Evolutionary conservation across 2,888 invertebrate species (phyloP), one percentile per base, ranked within the genome.

Genomic region (Nomada ruficornis): DNA sequence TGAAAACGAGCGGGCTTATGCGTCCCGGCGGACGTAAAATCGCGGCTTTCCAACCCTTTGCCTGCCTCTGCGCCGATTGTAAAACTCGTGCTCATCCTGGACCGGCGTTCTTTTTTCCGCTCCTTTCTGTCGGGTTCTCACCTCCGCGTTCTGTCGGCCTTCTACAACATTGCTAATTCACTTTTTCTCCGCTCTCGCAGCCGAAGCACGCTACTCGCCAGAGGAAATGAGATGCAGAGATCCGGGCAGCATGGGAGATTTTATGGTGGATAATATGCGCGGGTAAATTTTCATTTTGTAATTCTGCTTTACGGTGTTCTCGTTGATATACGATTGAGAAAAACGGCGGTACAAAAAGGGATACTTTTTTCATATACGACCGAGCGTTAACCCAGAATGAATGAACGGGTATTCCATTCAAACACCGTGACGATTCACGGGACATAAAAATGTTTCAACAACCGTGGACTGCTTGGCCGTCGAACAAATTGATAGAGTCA

Each of bases 1-100:
- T 88, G 89, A 85, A 91, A 91, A 91, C 91, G 90, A 90, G 89
- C 88, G 88, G 82, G 78, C 85, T 82, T 67, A 77, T 54, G 76
- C 76, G 74, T 36, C 52, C 75, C 26, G 44, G 18, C 26, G 64
- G 75, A 78, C 82, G 82, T 87, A 82, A 87, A 87, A 82, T 77
- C 82, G 70, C 72, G 67, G 60, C 76, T 78, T 77, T 74, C 54
- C 74, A 20, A 20, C 73, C 75, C 73, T 54, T 67, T 57, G 54
- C 26, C n/a, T 60, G 44, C 44, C 57, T 63, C 71, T 18, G 55
- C 36, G 20, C 18, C 50, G 77, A 70, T 47, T 63, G 60, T 84
- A 80, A 86, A 86, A 79, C 73, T 29, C 65, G 64, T 65, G 44
- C 72, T 64, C 57, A 57, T 73, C 57, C 64, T 57, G 47, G 52